Evolutionary conservation across 2,113 vertebrate genomes (phyloP), one percentile per base, ranked within the genome.

Genomic region (Osmerus eperlanus): DNA sequence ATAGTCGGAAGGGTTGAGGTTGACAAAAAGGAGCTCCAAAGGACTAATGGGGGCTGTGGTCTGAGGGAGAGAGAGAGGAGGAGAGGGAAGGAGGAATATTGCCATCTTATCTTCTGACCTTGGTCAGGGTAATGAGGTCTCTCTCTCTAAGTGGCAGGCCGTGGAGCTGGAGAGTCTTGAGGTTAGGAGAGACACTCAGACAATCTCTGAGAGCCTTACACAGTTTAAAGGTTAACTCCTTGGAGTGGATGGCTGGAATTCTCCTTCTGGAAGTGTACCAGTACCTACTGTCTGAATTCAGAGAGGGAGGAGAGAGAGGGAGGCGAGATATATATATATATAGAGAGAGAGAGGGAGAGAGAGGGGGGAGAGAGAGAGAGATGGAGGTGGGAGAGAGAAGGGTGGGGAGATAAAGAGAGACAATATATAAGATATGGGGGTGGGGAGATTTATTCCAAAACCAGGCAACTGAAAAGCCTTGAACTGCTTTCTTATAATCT

Each of bases 111-210:
- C 7, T 55, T 2, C 66, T 60, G 52, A 98, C 97, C 93, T 96
- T 95, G 79, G 94, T 94, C 79, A 99, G 83, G 58, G 83, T 65
- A 21, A 87, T 88, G 79, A 99, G 92, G 80, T 99, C 97, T 89
- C 91, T 89, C 76, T 95, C 93, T 81, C 95, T 93, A 73, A 99
- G 88, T 54, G 92, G 90, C 73, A 99, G 89, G 19, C 95, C 95
- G n/a, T 94, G 93, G 3, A 99, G 90, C 41, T 96, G 94, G 70
- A 99, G 85, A 58, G 86, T 94, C 89, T 90, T 94, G 18, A 99
- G 89, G 70, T 85, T 87, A 63, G 79, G 79, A 41, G 96, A 98
- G 41, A 89, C 58, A 72, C 76, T 88, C 75, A 99, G 86, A 85
- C 95, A 98, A 66, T 93, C 89, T 86, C 91, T 93, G 70, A 98